Base-by-base conservation (phyloP, 1,140 invertebrate species). In the Scaptodrosophila lebanonensis region DNA sequence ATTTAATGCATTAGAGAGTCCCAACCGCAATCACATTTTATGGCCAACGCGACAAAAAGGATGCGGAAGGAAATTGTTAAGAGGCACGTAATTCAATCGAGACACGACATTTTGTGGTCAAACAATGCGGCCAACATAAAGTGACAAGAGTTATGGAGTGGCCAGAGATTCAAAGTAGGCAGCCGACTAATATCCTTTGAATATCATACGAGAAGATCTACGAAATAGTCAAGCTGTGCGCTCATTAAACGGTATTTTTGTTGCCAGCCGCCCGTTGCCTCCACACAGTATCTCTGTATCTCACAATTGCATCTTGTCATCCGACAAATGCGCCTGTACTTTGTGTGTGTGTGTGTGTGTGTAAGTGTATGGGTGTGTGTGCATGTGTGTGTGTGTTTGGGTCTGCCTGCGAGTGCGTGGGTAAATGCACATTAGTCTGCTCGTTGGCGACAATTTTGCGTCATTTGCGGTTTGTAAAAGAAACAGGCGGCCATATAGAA, bases 181-280 rank as follows among this genome's bases (percentile, higher is more conserved):
- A 60, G 56, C 49, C 49, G 56, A 57, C 56, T 60, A 60, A 60
- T 65, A 65, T 49, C 57, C 11, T 38, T 38, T 38, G 11, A 54
- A 53, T 65, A 65, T 65, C 62, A 57, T 60, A 48, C 52, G 61
- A 64, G 56, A 64, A 60, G 61, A 64, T 64, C 61, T 59, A 59
- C 47, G 43, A 52, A 64, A 60, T 48, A 52, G 25, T 54, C 69
- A 72, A 68, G 66, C 69, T 72, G 69, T 66, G 66, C n/a, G n/a
- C 64, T 67, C 69, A 69, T 73, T 73, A 73, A 73, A 73, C 58
- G 66, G 69, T 69, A 73, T 73, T 73, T 69, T 66, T 66, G 62
- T 60, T 36, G 44, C 53, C 53, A 33, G 18, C 39, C 44, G 16
- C 27, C 20, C 36, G 29, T 18, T 48, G 25, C 42, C 54, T n/a